phyloP scores from a whole-genome alignment of 2,888 invertebrate species.

The Epistrophe eligans region DNA sequence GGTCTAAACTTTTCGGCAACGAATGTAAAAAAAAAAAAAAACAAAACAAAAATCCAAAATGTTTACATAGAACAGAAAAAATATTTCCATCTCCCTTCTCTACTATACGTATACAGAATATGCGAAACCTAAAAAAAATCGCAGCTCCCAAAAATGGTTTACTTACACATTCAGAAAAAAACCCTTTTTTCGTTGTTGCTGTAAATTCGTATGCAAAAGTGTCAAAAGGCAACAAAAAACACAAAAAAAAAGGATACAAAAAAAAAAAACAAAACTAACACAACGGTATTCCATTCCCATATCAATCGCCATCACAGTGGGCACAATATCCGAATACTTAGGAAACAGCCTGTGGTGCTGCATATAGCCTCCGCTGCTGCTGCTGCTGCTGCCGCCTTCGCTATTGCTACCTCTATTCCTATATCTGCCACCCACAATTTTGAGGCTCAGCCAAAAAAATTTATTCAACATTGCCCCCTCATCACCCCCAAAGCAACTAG shows the following conservation, averaged over 20 bases:
- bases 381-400: no score
- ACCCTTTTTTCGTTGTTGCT: conserved; percentile 31
- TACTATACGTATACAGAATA: neutral
- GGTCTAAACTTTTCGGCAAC: conserved; percentile 50
- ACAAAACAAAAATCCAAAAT: conserved; percentile 34
- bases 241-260: conserved; percentile 16
- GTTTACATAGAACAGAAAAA: conserved; percentile 59
- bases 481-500: conserved; percentile 49
- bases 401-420: neutral
- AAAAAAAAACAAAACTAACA: conserved; percentile 62
- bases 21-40: neutral
- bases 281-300: conserved; percentile 63
- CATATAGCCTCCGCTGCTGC: conserved; percentile 62
- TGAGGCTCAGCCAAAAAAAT: conserved; percentile 41
- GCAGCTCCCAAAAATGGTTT: conserved; percentile 67
- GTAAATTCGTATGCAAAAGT: conserved; percentile 74
- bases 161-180: conserved; percentile 69
- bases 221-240: conserved; percentile 69
- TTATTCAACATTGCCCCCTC: neutral
- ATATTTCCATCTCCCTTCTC: conserved; percentile 20
- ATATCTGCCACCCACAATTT: conserved; percentile 39
- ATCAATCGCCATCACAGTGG: conserved; percentile 73
- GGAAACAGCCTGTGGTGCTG: conserved; percentile 69
- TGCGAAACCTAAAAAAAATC: conserved; percentile 17
- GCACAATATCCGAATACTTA: conserved; percentile 74